Percentiles rank a stretch among this genome's conserved stretches.
Conservation (phyloP, 2,113 vertebrate species). For the Cyphomyrus discorhynchus region DNA sequence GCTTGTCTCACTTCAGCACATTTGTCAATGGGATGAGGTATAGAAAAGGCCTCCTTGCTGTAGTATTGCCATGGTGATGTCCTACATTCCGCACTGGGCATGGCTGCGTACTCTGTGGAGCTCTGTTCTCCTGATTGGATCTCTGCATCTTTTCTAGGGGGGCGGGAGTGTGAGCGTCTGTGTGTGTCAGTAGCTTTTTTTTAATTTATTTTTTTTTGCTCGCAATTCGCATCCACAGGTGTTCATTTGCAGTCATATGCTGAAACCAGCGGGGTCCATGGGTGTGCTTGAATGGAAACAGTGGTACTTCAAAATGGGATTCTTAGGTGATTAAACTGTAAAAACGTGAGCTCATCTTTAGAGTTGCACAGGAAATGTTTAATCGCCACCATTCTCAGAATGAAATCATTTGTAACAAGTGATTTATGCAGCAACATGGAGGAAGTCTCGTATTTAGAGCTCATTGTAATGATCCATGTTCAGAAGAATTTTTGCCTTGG, state of each 20-base stretch:
- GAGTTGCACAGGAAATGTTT: background rate
- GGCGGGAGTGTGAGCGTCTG: background rate
- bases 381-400: background rate
- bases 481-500: background rate
- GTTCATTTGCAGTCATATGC: background rate
- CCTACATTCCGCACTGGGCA: constrained; percentile 53
- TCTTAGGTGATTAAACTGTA: background rate
- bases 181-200: background rate
- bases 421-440: background rate
- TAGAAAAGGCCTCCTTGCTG: constrained; percentile 40
- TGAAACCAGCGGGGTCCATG: background rate
- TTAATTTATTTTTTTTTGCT: background rate
- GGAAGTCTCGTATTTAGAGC: background rate
- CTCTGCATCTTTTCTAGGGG: background rate
- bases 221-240: constrained; percentile 1
- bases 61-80: constrained; percentile 55
- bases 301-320: background rate
- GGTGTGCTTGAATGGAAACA: background rate
- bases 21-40: constrained; percentile 40
- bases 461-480: background rate
- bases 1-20: constrained; percentile 25
- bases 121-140: constrained; percentile 12
- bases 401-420: background rate
- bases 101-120: constrained; percentile 24
- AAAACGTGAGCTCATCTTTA: background rate